These are phyloP conservation scores for Fulmarus glacialis DNA, from an alignment of 2,113 vertebrate genomes.

Conservation along the genomic window DNA sequence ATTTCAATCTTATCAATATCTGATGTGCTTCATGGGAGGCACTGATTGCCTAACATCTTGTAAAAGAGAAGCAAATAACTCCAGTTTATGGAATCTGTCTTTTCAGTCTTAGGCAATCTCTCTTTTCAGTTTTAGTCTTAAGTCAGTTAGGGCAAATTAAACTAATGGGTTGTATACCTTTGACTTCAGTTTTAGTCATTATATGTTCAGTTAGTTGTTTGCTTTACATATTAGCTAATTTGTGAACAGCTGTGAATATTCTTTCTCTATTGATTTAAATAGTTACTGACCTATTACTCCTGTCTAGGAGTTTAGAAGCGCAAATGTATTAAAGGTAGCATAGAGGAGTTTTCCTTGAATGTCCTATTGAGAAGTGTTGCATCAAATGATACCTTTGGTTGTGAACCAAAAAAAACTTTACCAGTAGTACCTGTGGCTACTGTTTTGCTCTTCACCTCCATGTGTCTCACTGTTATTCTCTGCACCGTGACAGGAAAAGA, in stretches of 20 bases:
- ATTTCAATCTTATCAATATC: background rate
- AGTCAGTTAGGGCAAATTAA: background rate
- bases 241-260: background rate
- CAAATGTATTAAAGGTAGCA: background rate
- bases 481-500: constrained; percentile 22
- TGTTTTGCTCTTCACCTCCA: background rate
- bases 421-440: background rate
- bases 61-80: background rate
- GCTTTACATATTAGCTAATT: background rate
- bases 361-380: background rate
- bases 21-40: background rate
- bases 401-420: background rate
- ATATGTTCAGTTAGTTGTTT: background rate
- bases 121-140: background rate
- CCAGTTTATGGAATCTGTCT: background rate
- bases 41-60: background rate
- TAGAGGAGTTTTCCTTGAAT: background rate
- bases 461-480: background rate
- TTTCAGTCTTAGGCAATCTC: background rate
- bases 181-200: background rate
- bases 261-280: background rate
- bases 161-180: background rate
- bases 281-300: background rate
- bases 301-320: background rate
- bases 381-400: background rate